Evolutionary conservation across 1,140 invertebrate species (phyloP), one percentile per base, ranked within the genome.

Genomic region (Eriosoma lanigerum): DNA sequence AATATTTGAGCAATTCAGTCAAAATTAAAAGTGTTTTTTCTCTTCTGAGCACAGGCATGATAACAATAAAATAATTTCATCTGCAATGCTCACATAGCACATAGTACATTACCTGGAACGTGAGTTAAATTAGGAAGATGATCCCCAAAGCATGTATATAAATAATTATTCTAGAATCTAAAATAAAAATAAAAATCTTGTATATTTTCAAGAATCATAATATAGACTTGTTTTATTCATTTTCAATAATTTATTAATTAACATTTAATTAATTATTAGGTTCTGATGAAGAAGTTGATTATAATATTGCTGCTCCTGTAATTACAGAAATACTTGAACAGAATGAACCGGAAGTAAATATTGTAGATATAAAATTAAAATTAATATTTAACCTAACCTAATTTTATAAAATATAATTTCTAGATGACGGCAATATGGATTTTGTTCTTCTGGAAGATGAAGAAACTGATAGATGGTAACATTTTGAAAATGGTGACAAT

Each of bases 341-440:
- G 13, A 10, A 21, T 1, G 54, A 56, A 56, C 54, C 54, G 12
- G 54, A 56, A 24, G 54, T 56, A 8, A 12, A 21, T 24, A 24
- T 56, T 56, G 54, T 56, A 56, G 54, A 56, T 9, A n/a, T 56
- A 24, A 56, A n/a, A n/a, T n/a, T n/a, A n/a, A n/a, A n/a, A n/a
- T n/a, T n/a, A n/a, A n/a, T n/a, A n/a, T n/a, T n/a, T n/a, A n/a
- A n/a, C n/a, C n/a, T n/a, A n/a, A n/a, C n/a, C n/a, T n/a, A n/a
- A n/a, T n/a, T n/a, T n/a, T n/a, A n/a, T n/a, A n/a, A n/a, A n/a
- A 52, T 52, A n/a, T 52, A 19, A 19, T 52, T 52, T 52, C 48
- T n/a, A 52, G 50, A 52, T 52, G 50, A 52, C n/a, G n/a, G n/a
- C 19, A 52, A 52, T 52, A n/a, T n/a, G n/a, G 19, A 52, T 52